Base-by-base conservation (phyloP, 1,140 invertebrate genomes). In the Dendroctonus ponderosae region DNA sequence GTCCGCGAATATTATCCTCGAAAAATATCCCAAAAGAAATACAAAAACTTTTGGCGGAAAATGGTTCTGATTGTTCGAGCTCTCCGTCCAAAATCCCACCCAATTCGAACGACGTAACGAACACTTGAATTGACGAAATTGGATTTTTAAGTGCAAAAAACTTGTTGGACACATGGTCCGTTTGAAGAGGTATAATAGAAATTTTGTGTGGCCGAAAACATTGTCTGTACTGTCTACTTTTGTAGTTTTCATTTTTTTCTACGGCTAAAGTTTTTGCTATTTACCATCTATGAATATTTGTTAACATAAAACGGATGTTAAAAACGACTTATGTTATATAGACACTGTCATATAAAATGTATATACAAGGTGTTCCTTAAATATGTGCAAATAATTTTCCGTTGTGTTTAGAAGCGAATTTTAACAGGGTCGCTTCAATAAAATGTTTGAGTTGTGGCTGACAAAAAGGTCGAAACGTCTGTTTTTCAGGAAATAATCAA, bases 1-100 rank as follows among this genome's bases (percentile, higher is more conserved):
- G 85, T 74, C 85, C 85, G 0, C 78, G 84, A 38, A 81, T 85
- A 9, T 79, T 82, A 58, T 86, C 83, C 63, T 79, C 79, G 6
- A 85, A 86, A 74, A 84, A 80, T 43, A 78, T 84, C 14, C 82
- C 82, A 44, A 75, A 78, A 12, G 77, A 80, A 65, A 60, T 83
- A 56, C 72, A 78, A 2, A 74, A 71, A 53, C 63, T 72, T 7
- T 70, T 75, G n/a, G 73, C 71, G 49, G 65, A 63, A 46, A 62
- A 60, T 53, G 58, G 62, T 14, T 68, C 56, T 56, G 67, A 72
- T 62, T 53, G 63, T 39, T 67, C 70, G 12, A 57, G 64, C 54
- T 46, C 70, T 15, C 49, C 62, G 15, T 65, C 54, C 67, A 66
- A 52, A 62, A 72, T 61, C 60, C 63, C 48, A 44, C 73, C 58